Conservation (phyloP, 2,113 vertebrate species). For the Tragelaphus strepsiceros region DNA sequence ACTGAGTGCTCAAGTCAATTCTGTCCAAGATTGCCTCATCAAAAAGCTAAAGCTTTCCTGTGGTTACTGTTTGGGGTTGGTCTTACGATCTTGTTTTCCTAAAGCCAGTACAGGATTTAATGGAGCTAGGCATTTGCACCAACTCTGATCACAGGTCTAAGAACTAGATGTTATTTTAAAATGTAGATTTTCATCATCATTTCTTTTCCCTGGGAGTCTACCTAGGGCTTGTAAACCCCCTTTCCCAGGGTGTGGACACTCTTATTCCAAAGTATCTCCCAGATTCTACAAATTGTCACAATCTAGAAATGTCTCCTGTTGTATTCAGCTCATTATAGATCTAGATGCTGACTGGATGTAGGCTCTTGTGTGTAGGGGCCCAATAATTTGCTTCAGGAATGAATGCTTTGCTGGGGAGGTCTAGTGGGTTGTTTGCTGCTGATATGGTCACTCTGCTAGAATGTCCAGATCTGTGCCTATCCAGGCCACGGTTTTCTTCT, state of each 20-base stretch:
- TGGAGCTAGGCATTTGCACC: not conserved
- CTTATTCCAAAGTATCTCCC: not conserved
- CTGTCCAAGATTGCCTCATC: not conserved
- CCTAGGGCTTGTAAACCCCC: not conserved
- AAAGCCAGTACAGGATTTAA: not conserved
- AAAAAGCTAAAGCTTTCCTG: not conserved
- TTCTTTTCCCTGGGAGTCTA: not conserved
- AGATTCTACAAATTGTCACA: conserved; percentile 14
- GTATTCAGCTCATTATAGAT: not conserved
- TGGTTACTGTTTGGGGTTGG: not conserved
- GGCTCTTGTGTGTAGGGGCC: not conserved
- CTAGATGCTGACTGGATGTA: not conserved
- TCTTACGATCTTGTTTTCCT: not conserved
- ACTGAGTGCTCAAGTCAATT: not conserved
- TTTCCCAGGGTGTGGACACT: not conserved
- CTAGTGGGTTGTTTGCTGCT: not conserved
- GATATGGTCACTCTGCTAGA: not conserved
- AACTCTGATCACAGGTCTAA: not conserved
- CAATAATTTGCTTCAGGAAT: not conserved
- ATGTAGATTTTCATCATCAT: not conserved
- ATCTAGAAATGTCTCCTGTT: not conserved
- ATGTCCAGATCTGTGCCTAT: not conserved
- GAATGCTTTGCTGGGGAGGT: not conserved
- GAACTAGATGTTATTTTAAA: not conserved
- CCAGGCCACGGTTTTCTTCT: not conserved